Conservation (phyloP, 2,888 invertebrate genomes). For the Caenorhabditis angaria region DNA sequence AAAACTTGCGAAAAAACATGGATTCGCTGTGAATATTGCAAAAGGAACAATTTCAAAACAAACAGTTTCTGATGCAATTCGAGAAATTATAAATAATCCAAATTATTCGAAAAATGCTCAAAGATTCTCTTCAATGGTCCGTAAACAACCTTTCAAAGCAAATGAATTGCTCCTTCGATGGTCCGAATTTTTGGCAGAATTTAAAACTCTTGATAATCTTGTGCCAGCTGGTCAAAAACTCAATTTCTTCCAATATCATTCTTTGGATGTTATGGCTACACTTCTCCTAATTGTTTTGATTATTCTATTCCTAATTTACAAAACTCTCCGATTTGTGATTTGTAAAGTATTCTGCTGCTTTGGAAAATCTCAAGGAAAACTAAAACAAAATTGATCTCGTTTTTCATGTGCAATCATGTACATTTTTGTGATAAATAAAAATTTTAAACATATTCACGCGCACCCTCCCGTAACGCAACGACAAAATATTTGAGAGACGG, state of each 20-base stretch:
- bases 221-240: conserved; percentile 52
- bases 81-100: conserved; percentile 19
- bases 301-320: conserved; percentile 17
- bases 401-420: too few species aligned
- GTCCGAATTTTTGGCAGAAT: conserved; percentile 60
- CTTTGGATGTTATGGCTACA: conserved; percentile 54
- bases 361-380: not conserved
- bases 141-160: conserved; percentile 53
- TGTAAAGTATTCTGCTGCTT: not conserved
- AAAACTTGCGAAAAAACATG: conserved; percentile 54
- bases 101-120: conserved; percentile 46
- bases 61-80: conserved; percentile 24
- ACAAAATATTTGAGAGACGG: too few species aligned
- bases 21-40: conserved; percentile 36
- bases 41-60: conserved; percentile 35
- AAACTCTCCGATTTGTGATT: not conserved
- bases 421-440: too few species aligned
- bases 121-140: conserved; percentile 53
- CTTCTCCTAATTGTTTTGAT: conserved; percentile 30
- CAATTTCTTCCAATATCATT: conserved; percentile 55
- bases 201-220: conserved; percentile 53
- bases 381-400: not conserved
- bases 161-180: conserved; percentile 54
- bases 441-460: too few species aligned
- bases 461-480: too few species aligned